A percentile compares a stretch with the other conserved stretches of the same genome.
Conservation (phyloP, 1,140 invertebrate species). For the Drosophila suzukii region DNA sequence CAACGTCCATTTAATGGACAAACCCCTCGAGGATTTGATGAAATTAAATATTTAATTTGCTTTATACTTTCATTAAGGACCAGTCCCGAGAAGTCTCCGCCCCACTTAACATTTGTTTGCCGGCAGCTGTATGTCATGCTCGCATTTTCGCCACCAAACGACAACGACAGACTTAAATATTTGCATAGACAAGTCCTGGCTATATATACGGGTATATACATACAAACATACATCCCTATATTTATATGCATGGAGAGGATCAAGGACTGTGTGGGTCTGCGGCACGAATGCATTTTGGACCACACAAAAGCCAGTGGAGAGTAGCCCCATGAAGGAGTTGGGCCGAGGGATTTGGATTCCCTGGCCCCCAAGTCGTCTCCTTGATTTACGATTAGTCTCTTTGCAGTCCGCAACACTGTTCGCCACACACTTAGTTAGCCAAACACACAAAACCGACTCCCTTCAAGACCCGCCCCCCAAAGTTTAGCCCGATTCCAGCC, state of each 20-base stretch:
- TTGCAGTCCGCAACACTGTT: constrained; percentile 63
- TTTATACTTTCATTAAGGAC: constrained; percentile 55
- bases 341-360: constrained; percentile 2
- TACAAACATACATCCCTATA: constrained; percentile 8
- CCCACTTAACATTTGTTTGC: constrained; percentile 63
- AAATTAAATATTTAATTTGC: constrained; percentile 70
- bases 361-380: constrained; percentile 53
- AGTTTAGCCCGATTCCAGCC: background rate
- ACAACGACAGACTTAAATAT: constrained; percentile 76
- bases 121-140: constrained; percentile 66
- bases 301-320: constrained; percentile 38
- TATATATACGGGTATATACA: constrained; percentile 14
- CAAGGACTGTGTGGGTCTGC: constrained; percentile 25
- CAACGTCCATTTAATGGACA: constrained; percentile 1
- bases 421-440: constrained; percentile 71
- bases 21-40: constrained; percentile 12
- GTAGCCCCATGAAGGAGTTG: constrained; percentile 29
- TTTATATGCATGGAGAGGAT: constrained; percentile 9
- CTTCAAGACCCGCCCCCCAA: background rate
- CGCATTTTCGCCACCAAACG: constrained; percentile 74
- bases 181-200: constrained; percentile 69
- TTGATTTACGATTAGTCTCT: constrained; percentile 72
- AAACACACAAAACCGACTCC: constrained; percentile 56
- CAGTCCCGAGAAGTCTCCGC: constrained; percentile 4
- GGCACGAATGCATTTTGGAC: constrained; percentile 36